Conservation (phyloP, 1,140 invertebrate genomes). For the Atta colombica region DNA sequence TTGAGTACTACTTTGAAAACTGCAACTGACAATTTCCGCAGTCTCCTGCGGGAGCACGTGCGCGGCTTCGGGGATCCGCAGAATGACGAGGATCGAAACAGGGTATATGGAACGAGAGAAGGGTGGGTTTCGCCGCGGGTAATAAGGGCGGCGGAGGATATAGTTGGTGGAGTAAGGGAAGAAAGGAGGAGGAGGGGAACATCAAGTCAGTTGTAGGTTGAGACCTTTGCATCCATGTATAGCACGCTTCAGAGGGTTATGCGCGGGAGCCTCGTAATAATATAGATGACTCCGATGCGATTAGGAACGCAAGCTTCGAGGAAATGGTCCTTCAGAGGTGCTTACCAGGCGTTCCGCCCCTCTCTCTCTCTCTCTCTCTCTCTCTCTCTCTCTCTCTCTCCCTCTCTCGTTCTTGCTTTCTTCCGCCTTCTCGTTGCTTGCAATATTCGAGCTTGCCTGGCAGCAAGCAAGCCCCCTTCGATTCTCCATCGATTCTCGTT, state of each 20-base stretch:
- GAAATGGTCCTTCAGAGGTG: constrained; percentile 80
- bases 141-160: constrained; percentile 32
- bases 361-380: background rate
- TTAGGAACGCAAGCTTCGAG: constrained; percentile 81
- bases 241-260: constrained; percentile 66
- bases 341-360: constrained; percentile 79
- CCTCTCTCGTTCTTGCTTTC: constrained; percentile 37
- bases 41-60: constrained; percentile 23
- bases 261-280: constrained; percentile 80
- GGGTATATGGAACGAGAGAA: background rate
- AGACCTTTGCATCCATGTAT: constrained; percentile 73
- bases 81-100: constrained; percentile 5
- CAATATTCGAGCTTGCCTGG: constrained; percentile 67
- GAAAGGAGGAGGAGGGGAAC: background rate
- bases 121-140: constrained; percentile 26
- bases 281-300: constrained; percentile 83
- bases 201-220: constrained; percentile 35
- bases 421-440: constrained; percentile 39
- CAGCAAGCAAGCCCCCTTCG: constrained; percentile 68
- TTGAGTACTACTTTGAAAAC: background rate
- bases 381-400: constrained; percentile 14
- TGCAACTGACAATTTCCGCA: constrained; percentile 31
- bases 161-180: background rate
- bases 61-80: background rate
- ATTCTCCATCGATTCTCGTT: constrained; percentile 72